Base-by-base conservation (phyloP, 2,797 vertebrate genomes). In the Schizopygopsis pylzovi region DNA sequence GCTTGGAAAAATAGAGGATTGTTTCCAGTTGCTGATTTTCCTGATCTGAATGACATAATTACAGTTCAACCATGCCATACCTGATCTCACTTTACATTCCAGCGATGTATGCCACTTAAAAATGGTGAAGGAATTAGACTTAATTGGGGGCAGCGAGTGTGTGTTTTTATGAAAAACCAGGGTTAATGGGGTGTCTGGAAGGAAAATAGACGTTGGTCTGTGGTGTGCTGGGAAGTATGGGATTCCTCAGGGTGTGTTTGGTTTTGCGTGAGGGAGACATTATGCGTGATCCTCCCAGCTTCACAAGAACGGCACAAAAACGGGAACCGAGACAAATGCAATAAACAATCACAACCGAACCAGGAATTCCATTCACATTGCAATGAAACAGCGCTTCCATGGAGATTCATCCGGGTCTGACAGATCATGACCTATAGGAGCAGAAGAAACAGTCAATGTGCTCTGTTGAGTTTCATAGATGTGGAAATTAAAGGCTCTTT, bases 331-430 rank as follows among this genome's bases (percentile, higher is more conserved):
- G 88, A 91, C 67, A 88, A 88, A 86, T 89, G 78, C 81, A 92
- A 79, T 90, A 13, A 81, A 68, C 67, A n/a, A 61, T 71, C 72
- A 54, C 25, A 25, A 52, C 12, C 71, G 90, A 87, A 85, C 92
- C 91, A 91, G 86, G 81, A 88, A 93, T 92, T 93, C 93, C 92
- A 93, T 95, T 95, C 94, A 94, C 93, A 95, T 94, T 94, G 92
- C 88, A 91, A 91, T 93, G 89, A 91, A 94, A 92, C 88, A 92
- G 91, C 80, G 87, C 90, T 89, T 91, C 28, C 41, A 82, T 65
- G 79, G 82, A 92, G 88, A 91, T 83, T 91, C 89, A 78, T 88
- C 89, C 71, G 90, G 88, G 88, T 87, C 83, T 67, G 90, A 88
- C 85, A 75, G 83, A 93, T 96, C 95, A 96, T 89, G 95, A 96